phyloP scores from a whole-genome alignment of 2,888 invertebrate species.

The Pseudanteris insignis region DNA sequence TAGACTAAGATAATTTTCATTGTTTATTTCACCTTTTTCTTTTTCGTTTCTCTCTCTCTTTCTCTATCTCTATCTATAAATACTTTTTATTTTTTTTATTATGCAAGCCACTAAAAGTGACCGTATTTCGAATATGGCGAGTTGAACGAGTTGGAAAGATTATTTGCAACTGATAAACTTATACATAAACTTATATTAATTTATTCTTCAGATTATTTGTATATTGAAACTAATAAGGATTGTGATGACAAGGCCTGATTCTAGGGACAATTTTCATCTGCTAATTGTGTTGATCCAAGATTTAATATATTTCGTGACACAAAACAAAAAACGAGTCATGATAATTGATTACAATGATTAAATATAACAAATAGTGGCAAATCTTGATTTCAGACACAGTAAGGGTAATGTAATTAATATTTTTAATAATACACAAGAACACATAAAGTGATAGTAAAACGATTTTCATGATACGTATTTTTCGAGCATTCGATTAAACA shows the following conservation, averaged over 20 bases:
- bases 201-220: conserved; percentile 43
- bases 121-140: conserved; percentile 14
- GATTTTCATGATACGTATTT: conserved; percentile 44
- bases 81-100: conserved; percentile 3
- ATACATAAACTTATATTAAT: conserved; percentile 44
- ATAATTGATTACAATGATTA: conserved; percentile 6
- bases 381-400: conserved; percentile 38
- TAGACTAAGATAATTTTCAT: no score
- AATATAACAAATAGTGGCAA: conserved; percentile 33
- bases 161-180: conserved; percentile 35
- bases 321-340: neutral
- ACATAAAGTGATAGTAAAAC: conserved; percentile 42
- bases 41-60: neutral
- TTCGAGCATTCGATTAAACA: conserved; percentile 33
- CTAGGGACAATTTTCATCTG: conserved; percentile 9
- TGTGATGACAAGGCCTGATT: conserved; percentile 6
- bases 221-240: conserved; percentile 31
- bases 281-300: no score
- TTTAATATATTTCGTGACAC: no score
- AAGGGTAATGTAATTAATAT: conserved; percentile 45
- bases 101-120: neutral
- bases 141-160: conserved; percentile 26
- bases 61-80: neutral
- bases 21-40: conserved; percentile 8
- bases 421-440: conserved; percentile 43